Evolutionary conservation across 1,140 invertebrate genomes (phyloP), one percentile per base, ranked within the genome.

Genomic region (Microplitis demolitor): DNA sequence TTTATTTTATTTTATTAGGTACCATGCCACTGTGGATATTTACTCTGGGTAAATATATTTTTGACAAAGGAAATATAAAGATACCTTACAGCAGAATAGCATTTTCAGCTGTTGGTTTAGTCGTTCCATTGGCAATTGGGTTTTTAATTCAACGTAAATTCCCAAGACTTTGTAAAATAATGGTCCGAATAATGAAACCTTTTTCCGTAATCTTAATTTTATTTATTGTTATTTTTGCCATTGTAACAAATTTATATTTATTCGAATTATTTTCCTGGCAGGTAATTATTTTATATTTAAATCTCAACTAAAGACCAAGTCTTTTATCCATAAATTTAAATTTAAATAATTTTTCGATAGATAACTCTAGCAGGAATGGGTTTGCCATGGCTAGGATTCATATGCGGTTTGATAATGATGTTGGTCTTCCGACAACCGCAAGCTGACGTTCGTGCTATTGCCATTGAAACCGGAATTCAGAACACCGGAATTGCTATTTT

Each of bases 21-120:
- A 94, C 97, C 87, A 97, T 99, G 90, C 97, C 97, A 0, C 82
- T 96, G 1, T 99, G 97, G 97, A 87, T 97, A n/a, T 96, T 97
- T 80, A 95, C 96, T 0, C 88, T 99, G n/a, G 97, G 97, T 0
- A 90, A 89, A 75, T 87, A 92, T 16, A 92, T 98, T n/a, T 95
- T 96, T 79, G 86, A 89, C 1, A 88, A 90, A 70, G 92, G 90
- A 0, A 86, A 92, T 64, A 89, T 97, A 3, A 85, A 83, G 33
- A 92, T 98, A 24, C 97, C 97, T 0, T 98, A 97, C 82, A 70
- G 75, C 0, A 92, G 92, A 33, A 96, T 99, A 66, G 90, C 92
- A 0, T 88, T 84, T 1, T 92, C 95, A 75, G 93, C 97, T 0
- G 78, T 92, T 16, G 90, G 91, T 0, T 89, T 99, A n/a, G 85